Percentiles rank a stretch among this genome's conserved stretches.
Evolutionary conservation across 2,888 invertebrate genomes (phyloP).

Genomic region (Eilema caniola): DNA sequence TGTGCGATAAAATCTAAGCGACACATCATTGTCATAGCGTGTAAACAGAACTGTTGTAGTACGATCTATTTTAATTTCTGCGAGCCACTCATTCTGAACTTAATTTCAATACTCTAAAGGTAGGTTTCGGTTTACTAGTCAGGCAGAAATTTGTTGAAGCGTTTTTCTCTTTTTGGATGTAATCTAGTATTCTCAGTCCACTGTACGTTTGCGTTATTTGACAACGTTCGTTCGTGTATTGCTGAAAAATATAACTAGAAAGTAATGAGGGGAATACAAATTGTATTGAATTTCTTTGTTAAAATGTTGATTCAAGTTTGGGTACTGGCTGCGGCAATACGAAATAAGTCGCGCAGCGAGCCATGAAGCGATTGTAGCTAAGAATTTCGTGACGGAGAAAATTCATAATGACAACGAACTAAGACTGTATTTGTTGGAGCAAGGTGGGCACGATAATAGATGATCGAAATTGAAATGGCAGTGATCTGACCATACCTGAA

Average conservation of each 20-base stretch:
- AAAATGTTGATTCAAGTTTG: conserved; percentile 11
- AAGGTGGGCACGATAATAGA: too few relatives aligned
- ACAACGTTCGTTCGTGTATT: conserved; percentile 39
- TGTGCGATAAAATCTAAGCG: conserved; percentile 70
- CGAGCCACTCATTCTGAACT: conserved; percentile 22
- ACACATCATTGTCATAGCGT: conserved; percentile 70
- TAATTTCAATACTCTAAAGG: background rate
- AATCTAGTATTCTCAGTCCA: conserved; percentile 49
- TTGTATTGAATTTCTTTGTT: conserved; percentile 33
- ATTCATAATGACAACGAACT: background rate
- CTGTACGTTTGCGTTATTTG: conserved; percentile 33
- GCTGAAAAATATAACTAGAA: conserved; percentile 36
- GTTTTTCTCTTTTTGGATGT: conserved; percentile 49
- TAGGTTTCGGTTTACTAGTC: conserved; percentile 3
- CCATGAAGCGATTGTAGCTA: background rate
- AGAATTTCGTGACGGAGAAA: background rate
- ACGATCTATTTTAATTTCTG: conserved; percentile 28
- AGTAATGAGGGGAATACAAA: conserved; percentile 36
- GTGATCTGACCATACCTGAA: background rate
- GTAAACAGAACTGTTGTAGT: conserved; percentile 57
- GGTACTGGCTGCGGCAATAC: background rate
- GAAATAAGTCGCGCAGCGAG: background rate
- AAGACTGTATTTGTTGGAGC: background rate
- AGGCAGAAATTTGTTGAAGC: conserved; percentile 47
- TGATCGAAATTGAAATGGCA: too few relatives aligned